Conservation (phyloP, 2,888 invertebrate species). For the Neocrepidodera transversa region DNA sequence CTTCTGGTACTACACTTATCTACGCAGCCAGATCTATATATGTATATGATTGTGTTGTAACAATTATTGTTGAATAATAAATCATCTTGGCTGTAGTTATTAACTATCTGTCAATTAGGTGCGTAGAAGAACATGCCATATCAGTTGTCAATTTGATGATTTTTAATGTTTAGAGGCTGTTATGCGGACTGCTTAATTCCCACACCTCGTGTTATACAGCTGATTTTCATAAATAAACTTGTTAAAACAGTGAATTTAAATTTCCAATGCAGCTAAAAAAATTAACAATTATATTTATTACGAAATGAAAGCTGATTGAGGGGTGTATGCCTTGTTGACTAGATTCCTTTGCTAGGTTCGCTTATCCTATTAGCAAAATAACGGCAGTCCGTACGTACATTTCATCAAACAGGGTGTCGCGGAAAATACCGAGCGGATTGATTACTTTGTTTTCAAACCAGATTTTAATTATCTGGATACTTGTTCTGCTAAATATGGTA, state of each 20-base stretch:
- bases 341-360: slow-evolving; percentile 39
- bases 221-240: too few species aligned
- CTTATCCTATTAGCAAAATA: slow-evolving; percentile 43
- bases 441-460: too few species aligned
- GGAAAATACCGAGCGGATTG: slow-evolving; percentile 6
- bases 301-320: slow-evolving; percentile 9
- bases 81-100: slow-evolving; percentile 53
- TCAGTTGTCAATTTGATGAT: slow-evolving; percentile 59
- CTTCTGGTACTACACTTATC: slow-evolving; percentile 26
- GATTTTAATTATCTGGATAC: too few species aligned
- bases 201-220: slow-evolving; percentile 23
- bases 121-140: slow-evolving; percentile 58
- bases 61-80: slow-evolving; percentile 50
- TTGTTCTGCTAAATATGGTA: too few species aligned
- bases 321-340: slow-evolving; percentile 35
- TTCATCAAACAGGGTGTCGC: slow-evolving; percentile 34
- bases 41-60: slow-evolving; percentile 58
- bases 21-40: slow-evolving; percentile 42
- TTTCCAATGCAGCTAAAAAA: too few species aligned
- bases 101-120: slow-evolving; percentile 59
- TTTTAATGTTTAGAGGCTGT: slow-evolving; percentile 58
- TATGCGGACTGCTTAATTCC: slow-evolving; percentile 53
- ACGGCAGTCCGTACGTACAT: slow-evolving; percentile 52
- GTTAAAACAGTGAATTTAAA: too few species aligned
- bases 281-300: too few species aligned